Conservation (phyloP, 2,113 vertebrate genomes). For the Nestor notabilis region DNA sequence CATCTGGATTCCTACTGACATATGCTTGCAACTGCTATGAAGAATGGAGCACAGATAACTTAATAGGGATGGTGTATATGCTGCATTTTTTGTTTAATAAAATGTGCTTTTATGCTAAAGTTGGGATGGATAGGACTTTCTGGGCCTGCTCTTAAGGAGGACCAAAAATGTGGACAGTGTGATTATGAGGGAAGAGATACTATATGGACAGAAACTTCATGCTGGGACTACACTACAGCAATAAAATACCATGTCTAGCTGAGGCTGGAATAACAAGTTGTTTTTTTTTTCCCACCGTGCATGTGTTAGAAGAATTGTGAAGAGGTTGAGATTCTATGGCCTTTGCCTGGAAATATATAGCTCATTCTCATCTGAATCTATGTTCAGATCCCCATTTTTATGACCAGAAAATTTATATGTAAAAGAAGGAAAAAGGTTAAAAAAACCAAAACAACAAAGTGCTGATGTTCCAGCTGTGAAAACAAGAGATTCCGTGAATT, state of each 20-base stretch:
- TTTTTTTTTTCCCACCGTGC: background rate
- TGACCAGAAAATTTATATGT: background rate
- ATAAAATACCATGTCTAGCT: background rate
- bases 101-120: background rate
- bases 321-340: background rate
- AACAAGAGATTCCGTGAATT: background rate
- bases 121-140: background rate
- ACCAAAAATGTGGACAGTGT: background rate
- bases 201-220: background rate
- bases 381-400: background rate
- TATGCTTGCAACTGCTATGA: background rate
- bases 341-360: background rate
- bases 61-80: background rate
- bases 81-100: background rate
- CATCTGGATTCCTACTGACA: background rate
- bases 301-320: background rate
- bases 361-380: background rate
- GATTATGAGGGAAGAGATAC: background rate
- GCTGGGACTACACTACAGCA: background rate
- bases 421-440: background rate
- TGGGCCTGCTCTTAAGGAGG: background rate
- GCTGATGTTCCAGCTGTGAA: background rate
- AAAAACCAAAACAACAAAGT: accelerated
- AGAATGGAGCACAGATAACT: background rate
- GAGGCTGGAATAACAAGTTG: background rate